Conservation (phyloP, 1,140 invertebrate species). For the Hylyphantes graminicola region DNA sequence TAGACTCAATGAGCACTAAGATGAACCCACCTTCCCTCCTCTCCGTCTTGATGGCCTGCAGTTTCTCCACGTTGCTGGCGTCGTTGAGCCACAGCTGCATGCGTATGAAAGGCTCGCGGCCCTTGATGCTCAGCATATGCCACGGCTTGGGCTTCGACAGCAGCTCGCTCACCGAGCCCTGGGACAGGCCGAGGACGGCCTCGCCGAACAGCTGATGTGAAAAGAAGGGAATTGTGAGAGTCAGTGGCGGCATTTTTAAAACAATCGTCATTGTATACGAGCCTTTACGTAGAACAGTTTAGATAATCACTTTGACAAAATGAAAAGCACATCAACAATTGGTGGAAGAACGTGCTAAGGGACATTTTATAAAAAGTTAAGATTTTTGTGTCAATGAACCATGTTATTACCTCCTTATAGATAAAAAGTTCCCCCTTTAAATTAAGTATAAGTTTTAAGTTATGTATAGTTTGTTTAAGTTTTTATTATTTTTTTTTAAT, state of each 20-base stretch:
- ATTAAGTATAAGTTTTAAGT: too few species aligned
- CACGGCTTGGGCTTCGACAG: conserved; percentile 98
- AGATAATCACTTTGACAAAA: too few species aligned
- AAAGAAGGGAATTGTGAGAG: neutral
- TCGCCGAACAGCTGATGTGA: conserved; percentile 90
- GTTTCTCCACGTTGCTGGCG: conserved; percentile 87
- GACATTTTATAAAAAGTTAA: too few species aligned
- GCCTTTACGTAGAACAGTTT: too few species aligned
- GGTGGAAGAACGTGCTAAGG: too few species aligned
- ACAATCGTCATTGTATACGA: too few species aligned
- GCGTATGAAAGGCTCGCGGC: conserved; percentile 95
- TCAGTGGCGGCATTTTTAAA: neutral
- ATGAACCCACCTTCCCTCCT: conserved; percentile 75
- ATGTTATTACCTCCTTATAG: too few species aligned
- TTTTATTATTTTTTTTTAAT: too few species aligned
- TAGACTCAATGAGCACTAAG: neutral
- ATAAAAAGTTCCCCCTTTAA: too few species aligned
- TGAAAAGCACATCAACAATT: too few species aligned
- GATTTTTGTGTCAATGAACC: too few species aligned
- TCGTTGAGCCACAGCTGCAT: conserved; percentile 98
- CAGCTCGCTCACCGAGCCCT: conserved; percentile 96
- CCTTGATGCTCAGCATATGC: conserved; percentile 99
- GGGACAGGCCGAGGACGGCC: conserved; percentile 93
- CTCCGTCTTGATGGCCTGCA: conserved; percentile 89
- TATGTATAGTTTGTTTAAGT: too few species aligned